A percentile compares a stretch with the other conserved stretches of the same genome.
Evolutionary conservation across 1,140 invertebrate genomes (phyloP).

Genomic region (Aradophagus sp.): DNA sequence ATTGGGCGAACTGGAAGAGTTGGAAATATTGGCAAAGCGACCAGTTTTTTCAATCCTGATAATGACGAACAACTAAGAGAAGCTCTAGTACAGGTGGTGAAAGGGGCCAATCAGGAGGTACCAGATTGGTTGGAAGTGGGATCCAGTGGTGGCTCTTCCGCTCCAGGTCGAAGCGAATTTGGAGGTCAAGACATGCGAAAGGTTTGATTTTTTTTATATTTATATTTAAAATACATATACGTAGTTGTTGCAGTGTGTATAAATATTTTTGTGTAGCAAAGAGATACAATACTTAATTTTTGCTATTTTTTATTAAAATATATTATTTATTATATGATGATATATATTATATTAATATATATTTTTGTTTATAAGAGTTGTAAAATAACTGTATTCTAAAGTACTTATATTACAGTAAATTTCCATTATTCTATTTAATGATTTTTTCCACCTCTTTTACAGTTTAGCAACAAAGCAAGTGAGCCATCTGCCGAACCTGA

Average conservation of each 20-base stretch:
- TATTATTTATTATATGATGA: not conserved
- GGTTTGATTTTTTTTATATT: too few species aligned
- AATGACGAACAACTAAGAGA: slow-evolving; percentile 78
- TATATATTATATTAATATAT: too few species aligned
- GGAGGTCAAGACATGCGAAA: slow-evolving; percentile 76
- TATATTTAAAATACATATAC: too few species aligned
- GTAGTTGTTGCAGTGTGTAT: too few species aligned
- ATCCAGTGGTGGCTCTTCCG: slow-evolving; percentile 64
- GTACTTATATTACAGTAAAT: too few species aligned
- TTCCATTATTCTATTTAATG: not conserved
- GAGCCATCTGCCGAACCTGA: slow-evolving; percentile 3
- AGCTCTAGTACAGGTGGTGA: slow-evolving; percentile 83
- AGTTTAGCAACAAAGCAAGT: not conserved
- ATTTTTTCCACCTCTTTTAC: not conserved
- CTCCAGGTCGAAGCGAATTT: slow-evolving; percentile 64
- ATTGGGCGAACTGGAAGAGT: slow-evolving; percentile 96
- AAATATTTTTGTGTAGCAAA: too few species aligned
- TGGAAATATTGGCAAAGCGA: slow-evolving; percentile 91
- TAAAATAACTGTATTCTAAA: too few species aligned
- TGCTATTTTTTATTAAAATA: slow-evolving; percentile 31
- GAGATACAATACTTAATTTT: too few species aligned
- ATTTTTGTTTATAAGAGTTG: too few species aligned
- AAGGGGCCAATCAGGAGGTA: slow-evolving; percentile 78
- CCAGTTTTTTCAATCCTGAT: slow-evolving; percentile 87
- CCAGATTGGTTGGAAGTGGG: slow-evolving; percentile 79